phyloP scores from a whole-genome alignment of 2,113 vertebrate genomes.

The Callionymus lyra region DNA sequence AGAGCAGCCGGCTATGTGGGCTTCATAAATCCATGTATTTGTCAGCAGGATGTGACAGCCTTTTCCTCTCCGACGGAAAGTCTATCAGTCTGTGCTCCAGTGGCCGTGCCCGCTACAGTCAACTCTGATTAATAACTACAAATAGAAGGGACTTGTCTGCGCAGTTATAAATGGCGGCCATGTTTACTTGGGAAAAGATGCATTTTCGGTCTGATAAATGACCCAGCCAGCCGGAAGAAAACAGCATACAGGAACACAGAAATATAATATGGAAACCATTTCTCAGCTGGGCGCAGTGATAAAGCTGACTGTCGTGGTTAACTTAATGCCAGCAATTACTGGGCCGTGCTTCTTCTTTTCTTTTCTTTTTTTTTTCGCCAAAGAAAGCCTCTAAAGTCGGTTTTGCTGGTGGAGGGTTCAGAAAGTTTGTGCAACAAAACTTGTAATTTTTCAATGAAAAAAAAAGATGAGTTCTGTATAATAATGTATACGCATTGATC shows the following conservation, averaged over 20 bases:
- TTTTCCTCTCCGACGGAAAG: constrained; percentile 64
- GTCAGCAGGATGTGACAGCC: constrained; percentile 62
- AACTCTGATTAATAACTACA: constrained; percentile 70
- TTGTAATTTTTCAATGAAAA: no score
- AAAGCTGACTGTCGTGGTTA: background rate
- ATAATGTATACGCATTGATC: no score
- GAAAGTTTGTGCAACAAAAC: no score
- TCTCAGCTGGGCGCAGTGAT: constrained; percentile 26
- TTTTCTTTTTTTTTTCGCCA: no score
- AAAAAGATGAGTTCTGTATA: no score
- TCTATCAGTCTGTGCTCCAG: constrained; percentile 65
- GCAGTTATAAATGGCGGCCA: constrained; percentile 51
- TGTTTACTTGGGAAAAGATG: constrained; percentile 53
- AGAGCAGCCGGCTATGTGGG: constrained; percentile 49
- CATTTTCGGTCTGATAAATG: constrained; percentile 63
- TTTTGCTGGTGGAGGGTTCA: no score
- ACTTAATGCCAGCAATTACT: no score
- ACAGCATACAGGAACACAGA: constrained; percentile 36
- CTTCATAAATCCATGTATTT: constrained; percentile 64
- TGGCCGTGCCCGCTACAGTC: constrained; percentile 62
- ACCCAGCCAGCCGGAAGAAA: constrained; percentile 29
- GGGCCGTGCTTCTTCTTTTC: no score
- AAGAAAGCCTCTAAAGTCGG: no score
- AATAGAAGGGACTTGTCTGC: constrained; percentile 58
- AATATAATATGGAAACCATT: constrained; percentile 55